Evolutionary conservation across 2,113 vertebrate species (phyloP).

Genomic region (Hepsetus odoe): DNA sequence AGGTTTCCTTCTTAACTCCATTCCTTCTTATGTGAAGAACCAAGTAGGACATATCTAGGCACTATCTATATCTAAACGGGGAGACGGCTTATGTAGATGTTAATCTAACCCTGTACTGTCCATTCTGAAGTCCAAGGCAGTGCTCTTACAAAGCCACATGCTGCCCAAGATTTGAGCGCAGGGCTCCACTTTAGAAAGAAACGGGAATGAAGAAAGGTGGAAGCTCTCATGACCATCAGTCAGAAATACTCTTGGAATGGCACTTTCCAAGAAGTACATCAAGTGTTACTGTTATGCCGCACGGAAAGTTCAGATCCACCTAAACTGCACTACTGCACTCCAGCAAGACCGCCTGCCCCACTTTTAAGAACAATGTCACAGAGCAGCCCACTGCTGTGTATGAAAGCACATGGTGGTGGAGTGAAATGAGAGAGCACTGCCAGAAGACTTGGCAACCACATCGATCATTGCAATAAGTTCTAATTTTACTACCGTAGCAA

Average conservation of each 20-base stretch:
- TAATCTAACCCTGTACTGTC: not conserved
- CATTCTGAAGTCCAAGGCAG: conserved; percentile 24
- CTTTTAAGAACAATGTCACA: not conserved
- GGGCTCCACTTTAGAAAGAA: not conserved
- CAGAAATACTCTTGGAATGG: not conserved
- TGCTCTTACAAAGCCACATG: conserved; percentile 19
- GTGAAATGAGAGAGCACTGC: conserved; percentile 46
- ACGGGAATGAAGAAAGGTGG: not conserved
- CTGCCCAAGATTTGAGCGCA: not conserved
- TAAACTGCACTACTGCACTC: not conserved
- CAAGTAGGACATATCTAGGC: not conserved
- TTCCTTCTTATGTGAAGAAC: too few relatives aligned
- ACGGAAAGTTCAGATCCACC: conserved; percentile 12
- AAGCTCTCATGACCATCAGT: not conserved
- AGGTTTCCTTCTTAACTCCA: not conserved
- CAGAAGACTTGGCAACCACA: conserved; percentile 58
- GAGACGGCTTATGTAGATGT: not conserved
- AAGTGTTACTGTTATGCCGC: not conserved
- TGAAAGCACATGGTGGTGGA: not conserved
- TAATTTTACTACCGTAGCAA: conserved; percentile 55
- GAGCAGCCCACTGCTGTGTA: not conserved
- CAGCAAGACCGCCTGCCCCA: not conserved
- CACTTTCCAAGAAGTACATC: not conserved
- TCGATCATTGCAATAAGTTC: conserved; percentile 57
- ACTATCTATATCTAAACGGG: not conserved